phyloP scores from a whole-genome alignment of 2,888 invertebrate species.

The Omphaloscelis lunosa region DNA sequence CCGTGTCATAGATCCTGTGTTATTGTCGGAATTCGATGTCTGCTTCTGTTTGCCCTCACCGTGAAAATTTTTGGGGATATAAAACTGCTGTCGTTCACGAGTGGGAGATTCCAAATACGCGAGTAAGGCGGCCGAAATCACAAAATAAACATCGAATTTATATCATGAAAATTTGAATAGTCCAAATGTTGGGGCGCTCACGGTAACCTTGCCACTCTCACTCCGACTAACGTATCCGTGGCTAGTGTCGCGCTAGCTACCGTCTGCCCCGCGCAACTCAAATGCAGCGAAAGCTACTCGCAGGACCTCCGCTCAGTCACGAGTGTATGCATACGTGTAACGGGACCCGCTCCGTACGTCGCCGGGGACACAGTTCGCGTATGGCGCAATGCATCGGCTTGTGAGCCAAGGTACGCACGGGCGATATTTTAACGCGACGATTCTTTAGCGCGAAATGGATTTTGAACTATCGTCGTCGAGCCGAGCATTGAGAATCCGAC shows the following conservation, averaged over 20 bases:
- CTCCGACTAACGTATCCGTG: neutral
- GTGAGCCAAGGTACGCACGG: neutral
- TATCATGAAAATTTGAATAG: constrained; percentile 24
- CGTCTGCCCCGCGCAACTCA: constrained; percentile 35
- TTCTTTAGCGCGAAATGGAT: no score
- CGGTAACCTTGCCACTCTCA: constrained; percentile 7
- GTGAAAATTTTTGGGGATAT: constrained; percentile 6
- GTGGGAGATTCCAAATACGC: constrained; percentile 28
- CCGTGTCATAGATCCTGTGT: constrained; percentile 49
- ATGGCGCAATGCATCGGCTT: neutral
- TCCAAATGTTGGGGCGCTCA: constrained; percentile 31
- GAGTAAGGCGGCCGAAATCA: constrained; percentile 56
- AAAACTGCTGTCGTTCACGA: constrained; percentile 5
- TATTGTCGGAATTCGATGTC: constrained; percentile 67
- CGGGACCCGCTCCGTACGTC: neutral
- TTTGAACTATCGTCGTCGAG: neutral
- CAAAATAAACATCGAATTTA: constrained; percentile 50
- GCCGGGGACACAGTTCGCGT: neutral
- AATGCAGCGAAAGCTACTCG: constrained; percentile 37
- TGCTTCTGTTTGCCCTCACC: constrained; percentile 31
- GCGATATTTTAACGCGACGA: neutral
- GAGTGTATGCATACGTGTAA: neutral
- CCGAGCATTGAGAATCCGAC: neutral
- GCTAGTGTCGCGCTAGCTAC: neutral
- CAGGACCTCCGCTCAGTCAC: neutral